Evolutionary conservation across 1,140 invertebrate species (phyloP), one percentile per base, ranked within the genome.

Genomic region (Aricia agestis): DNA sequence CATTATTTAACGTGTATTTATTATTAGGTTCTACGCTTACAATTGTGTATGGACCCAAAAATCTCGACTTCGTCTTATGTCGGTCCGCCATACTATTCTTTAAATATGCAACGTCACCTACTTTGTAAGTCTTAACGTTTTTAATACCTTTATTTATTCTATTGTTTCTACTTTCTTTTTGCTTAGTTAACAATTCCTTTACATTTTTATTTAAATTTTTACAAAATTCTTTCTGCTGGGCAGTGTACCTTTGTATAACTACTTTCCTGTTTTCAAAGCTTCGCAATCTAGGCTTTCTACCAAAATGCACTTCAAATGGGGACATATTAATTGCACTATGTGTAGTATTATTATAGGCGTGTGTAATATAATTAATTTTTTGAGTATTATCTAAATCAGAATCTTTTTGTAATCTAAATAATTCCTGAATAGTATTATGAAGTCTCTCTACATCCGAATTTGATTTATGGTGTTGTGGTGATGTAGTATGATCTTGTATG

Each of bases 271-370:
- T 71, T 45, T 75, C 74, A 32, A 71, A 75, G 42, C 59, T 72
- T 31, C 67, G 32, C 1, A 75, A 15, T 57, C 67, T 70, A 25
- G 68, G 70, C 68, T 75, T 72, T 66, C 74, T 63, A 17, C 74
- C 68, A 68, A 75, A 75, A 70, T 70, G 71, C n/a, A 75, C 74
- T 57, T 75, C 74, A 69, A 75, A 75, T 18, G 74, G 71, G 74
- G n/a, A n/a, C n/a, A n/a, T n/a, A n/a, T n/a, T n/a, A n/a, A n/a
- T n/a, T n/a, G n/a, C n/a, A n/a, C n/a, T n/a, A n/a, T n/a, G n/a
- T 6, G 42, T 72, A 1, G 74, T 75, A 57, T 75, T 75, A 70
- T 72, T 75, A 68, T 75, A 72, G 13, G 70, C 67, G 42, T 72
- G 71, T 10, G 58, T 65, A 6, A 72, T 75, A 59, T 65, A 75